Evolutionary conservation across 2,888 invertebrate genomes (phyloP).

Genomic region (Rhogogaster chlorosoma): DNA sequence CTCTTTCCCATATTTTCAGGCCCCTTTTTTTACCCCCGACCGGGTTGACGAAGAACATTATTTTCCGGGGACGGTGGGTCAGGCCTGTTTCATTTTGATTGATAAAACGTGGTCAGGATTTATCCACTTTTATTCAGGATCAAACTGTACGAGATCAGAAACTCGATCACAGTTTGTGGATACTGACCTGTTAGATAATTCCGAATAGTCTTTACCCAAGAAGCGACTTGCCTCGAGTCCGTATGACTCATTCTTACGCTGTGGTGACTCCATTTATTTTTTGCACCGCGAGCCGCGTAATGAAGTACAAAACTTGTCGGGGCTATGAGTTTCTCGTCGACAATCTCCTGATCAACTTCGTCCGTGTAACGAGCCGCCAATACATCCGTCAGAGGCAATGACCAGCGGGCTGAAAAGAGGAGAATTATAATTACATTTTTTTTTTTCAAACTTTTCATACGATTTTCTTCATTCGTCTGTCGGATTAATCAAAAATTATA

Average conservation of each 20-base stretch:
- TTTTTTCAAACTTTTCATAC: no score
- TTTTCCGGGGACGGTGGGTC: constrained; percentile 83
- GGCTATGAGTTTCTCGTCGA: constrained; percentile 59
- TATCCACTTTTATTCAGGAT: constrained; percentile 58
- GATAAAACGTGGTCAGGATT: neutral
- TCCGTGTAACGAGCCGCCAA: constrained; percentile 79
- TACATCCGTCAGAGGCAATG: constrained; percentile 81
- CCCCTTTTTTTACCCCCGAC: constrained; percentile 90
- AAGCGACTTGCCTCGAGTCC: constrained; percentile 82
- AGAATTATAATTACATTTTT: no score
- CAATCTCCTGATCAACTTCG: constrained; percentile 67
- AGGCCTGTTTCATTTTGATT: constrained; percentile 74
- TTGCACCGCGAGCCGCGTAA: constrained; percentile 81
- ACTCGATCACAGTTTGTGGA: neutral
- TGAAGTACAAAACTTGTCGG: constrained; percentile 82
- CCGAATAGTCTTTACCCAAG: constrained; percentile 82
- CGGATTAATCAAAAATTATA: no score
- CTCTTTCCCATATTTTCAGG: constrained; percentile 85
- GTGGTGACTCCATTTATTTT: constrained; percentile 82
- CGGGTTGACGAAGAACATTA: constrained; percentile 91
- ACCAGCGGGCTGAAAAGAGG: constrained; percentile 78
- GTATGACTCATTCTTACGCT: constrained; percentile 81
- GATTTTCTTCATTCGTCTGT: no score
- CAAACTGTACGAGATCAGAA: constrained; percentile 44
- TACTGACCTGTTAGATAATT: constrained; percentile 79